Base-by-base conservation (phyloP, 2,797 vertebrate genomes). In the Cossypha heuglini region DNA sequence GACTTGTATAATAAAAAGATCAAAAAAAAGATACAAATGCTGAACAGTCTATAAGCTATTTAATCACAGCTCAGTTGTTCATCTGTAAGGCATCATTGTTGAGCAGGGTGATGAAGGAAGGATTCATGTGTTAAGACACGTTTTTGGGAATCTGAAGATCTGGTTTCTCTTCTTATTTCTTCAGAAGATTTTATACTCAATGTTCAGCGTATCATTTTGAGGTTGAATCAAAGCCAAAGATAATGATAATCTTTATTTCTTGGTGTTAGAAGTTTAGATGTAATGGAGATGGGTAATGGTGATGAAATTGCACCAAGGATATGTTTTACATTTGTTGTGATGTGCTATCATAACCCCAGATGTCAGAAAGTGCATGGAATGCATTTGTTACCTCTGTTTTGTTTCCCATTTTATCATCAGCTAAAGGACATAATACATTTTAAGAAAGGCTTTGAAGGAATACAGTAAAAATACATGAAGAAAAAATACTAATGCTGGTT, bases 21-120 rank as follows among this genome's bases (percentile, higher is more conserved):
- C 1, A 77, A 75, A 84, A 48, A 86, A 38, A 21, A 83, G 31
- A 83, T 46, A 59, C 15, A 90, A 83, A 91, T 57, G 84, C 49
- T 52, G 72, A 43, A 64, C 43, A 88, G 28, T 54, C 61, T 97
- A 91, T 58, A 68, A 90, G 91, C 22, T 52, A 71, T 87, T 78
- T 83, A 95, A 91, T 94, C 88, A 84, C 83, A 95, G 86, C 42
- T 90, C 80, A 78, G 73, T 93, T 90, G 90, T 75, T 96, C 88
- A 79, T 93, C 79, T 95, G 72, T 52, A 93, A 92, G 74, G 45
- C 68, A 91, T 94, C 68, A 26, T 43, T 87, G 49, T n/a, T 88
- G 55, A 91, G 66, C 58, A 95, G 90, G 79, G 76, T 94, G 76
- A 91, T 92, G 73, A 93, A 91, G 69, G 72, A 86, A 91, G 59